Evolutionary conservation across 2,113 vertebrate genomes (phyloP).

Genomic region (Rhinoptilus africanus): DNA sequence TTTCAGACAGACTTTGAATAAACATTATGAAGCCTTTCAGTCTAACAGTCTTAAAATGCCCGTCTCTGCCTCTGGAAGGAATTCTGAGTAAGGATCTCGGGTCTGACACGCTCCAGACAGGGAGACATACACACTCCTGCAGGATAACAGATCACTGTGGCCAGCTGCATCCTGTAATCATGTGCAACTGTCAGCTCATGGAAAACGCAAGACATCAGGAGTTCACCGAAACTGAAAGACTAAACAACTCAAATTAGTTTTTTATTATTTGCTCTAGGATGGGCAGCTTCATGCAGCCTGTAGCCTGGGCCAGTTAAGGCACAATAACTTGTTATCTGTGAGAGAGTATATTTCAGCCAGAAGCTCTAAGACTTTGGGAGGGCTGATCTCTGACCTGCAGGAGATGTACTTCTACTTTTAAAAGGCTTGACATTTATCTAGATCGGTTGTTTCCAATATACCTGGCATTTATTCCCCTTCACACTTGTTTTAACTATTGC

Average conservation of each 20-base stretch:
- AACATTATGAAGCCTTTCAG: neutral
- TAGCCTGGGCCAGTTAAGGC: neutral
- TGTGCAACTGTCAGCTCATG: neutral
- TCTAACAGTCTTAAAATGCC: neutral
- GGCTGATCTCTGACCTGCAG: neutral
- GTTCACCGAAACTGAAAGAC: neutral
- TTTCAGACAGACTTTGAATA: neutral
- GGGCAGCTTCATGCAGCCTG: neutral
- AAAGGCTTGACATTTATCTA: neutral
- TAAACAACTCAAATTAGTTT: neutral
- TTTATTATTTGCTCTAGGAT: neutral
- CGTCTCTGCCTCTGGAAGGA: neutral
- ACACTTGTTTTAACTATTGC: neutral
- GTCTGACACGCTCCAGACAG: neutral
- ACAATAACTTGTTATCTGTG: neutral
- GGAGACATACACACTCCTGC: neutral
- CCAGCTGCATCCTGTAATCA: neutral
- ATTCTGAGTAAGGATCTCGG: neutral
- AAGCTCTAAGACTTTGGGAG: neutral
- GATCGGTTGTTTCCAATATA: neutral
- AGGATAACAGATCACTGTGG: neutral
- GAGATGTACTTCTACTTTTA: neutral
- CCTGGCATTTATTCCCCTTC: neutral
- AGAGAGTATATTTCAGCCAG: neutral
- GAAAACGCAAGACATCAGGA: neutral